Conservation (phyloP, 2,113 vertebrate genomes). For the Smithornis capensis region DNA sequence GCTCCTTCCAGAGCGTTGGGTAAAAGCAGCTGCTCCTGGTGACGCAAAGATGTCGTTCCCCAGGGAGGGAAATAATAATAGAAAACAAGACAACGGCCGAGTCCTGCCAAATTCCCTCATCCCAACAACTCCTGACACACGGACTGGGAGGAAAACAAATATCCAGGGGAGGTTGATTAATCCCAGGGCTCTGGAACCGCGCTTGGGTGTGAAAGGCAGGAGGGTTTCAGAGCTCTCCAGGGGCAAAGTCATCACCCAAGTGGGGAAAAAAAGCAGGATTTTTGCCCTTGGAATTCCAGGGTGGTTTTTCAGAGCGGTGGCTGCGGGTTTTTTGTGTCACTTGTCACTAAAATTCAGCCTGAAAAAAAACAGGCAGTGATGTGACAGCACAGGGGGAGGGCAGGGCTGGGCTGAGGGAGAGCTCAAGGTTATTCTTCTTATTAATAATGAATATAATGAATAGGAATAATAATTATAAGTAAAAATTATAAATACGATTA, state of each 20-base stretch:
- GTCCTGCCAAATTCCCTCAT: background rate
- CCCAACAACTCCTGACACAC: background rate
- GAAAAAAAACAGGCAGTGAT: background rate
- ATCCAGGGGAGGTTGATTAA: conserved; percentile 1
- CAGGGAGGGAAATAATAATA: conserved; percentile 24
- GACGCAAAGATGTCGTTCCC: conserved; percentile 42
- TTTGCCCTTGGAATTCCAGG: background rate
- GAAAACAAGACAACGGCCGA: background rate
- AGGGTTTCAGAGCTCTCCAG: background rate
- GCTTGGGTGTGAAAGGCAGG: background rate
- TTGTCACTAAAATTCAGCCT: background rate
- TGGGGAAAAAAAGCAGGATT: background rate
- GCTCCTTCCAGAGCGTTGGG: background rate
- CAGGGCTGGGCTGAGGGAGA: background rate
- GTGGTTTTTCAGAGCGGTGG: background rate
- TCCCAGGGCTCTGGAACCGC: background rate
- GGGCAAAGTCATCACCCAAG: background rate
- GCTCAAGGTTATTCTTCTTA: background rate
- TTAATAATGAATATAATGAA: too few relatives aligned
- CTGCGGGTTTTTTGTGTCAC: background rate
- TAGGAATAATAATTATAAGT: too few relatives aligned
- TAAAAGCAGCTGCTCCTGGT: conserved; percentile 28
- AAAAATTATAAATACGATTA: too few relatives aligned
- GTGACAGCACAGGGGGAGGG: background rate
- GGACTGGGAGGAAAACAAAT: background rate